phyloP scores from a whole-genome alignment of 2,888 invertebrate species.

The Megalurothrips usitatus region DNA sequence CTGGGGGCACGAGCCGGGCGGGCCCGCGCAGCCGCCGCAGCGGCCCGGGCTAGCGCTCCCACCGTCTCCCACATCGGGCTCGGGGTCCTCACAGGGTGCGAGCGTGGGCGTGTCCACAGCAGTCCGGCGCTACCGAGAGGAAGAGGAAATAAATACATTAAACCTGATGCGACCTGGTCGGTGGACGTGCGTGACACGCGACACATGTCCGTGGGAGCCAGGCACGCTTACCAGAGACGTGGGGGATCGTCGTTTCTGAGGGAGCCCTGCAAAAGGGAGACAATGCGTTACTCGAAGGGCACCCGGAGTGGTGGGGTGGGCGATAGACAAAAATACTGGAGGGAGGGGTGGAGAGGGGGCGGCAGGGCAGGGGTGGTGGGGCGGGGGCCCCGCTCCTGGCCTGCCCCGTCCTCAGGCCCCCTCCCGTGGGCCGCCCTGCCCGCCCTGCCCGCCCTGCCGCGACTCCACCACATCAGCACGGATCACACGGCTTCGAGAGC shows the following conservation, averaged over 20 bases:
- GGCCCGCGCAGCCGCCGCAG: neutral
- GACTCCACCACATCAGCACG: neutral
- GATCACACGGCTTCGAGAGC: too few relatives aligned
- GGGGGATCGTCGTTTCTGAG: too few relatives aligned
- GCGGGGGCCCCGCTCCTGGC: neutral
- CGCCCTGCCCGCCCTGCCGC: neutral
- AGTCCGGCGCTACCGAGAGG: neutral
- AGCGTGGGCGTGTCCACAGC: neutral
- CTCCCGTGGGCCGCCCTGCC: neutral
- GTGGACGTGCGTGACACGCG: neutral
- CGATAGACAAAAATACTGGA: too few relatives aligned
- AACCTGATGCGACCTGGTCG: neutral
- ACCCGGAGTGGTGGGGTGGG: too few relatives aligned
- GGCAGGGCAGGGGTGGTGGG: too few relatives aligned
- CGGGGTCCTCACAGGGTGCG: neutral
- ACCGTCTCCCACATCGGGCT: neutral
- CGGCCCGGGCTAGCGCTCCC: neutral
- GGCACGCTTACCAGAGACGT: too few relatives aligned
- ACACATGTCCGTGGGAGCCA: too few relatives aligned
- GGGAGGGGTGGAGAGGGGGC: too few relatives aligned
- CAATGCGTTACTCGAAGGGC: too few relatives aligned
- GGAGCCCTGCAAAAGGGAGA: too few relatives aligned
- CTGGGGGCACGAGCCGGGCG: neutral
- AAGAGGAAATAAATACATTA: neutral
- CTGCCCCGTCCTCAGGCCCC: neutral